A percentile compares a stretch with the other conserved stretches of the same genome.
phyloP scores from a whole-genome alignment of 2,888 invertebrate species.

The Tachina lurida region DNA sequence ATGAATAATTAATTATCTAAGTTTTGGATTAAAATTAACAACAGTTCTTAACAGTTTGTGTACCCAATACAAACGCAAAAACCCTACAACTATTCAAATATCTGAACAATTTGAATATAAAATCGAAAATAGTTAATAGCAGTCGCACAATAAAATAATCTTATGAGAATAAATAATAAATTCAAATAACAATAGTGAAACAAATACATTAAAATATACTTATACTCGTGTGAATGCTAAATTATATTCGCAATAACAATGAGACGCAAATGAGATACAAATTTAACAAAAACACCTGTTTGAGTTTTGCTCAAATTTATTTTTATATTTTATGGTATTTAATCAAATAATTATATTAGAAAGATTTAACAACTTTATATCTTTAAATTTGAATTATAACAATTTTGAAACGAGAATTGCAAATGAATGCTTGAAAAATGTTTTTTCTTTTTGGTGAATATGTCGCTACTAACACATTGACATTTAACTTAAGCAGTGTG shows the following conservation, averaged over 20 bases:
- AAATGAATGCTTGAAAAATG: too few relatives aligned
- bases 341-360: background rate
- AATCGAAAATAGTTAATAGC: slow-evolving; percentile 8
- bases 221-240: background rate
- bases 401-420: too few relatives aligned
- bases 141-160: slow-evolving; percentile 22
- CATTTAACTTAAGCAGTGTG: too few relatives aligned
- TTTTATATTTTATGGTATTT: slow-evolving; percentile 10
- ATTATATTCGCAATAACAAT: background rate
- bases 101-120: background rate
- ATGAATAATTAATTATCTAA: slow-evolving; percentile 41
- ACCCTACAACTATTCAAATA: background rate
- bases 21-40: slow-evolving; percentile 14
- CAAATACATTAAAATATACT: background rate
- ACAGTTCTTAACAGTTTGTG: slow-evolving; percentile 17
- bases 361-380: background rate
- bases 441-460: too few relatives aligned
- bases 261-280: slow-evolving; percentile 2
- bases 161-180: slow-evolving; percentile 25
- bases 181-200: slow-evolving; percentile 13
- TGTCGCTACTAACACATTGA: too few relatives aligned
- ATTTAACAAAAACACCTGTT: slow-evolving; percentile 36
- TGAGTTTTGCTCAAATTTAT: background rate
- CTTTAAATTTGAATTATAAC: too few relatives aligned
- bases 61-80: background rate